Base-by-base conservation (phyloP, 2,113 vertebrate genomes). In the Chaetura pelagica region DNA sequence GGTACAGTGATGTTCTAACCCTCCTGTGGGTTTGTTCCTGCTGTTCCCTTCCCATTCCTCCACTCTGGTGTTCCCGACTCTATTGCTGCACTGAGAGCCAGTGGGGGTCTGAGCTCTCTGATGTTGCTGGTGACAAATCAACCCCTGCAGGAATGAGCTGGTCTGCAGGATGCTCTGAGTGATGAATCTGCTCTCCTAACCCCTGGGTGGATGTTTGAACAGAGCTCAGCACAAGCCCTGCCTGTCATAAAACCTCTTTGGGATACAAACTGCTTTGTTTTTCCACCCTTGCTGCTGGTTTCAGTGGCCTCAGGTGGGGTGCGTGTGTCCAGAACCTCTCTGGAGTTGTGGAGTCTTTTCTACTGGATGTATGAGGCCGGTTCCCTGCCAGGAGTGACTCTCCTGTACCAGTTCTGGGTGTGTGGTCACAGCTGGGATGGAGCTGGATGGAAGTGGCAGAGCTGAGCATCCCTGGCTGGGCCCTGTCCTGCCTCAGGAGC, bases 151-250 rank as follows among this genome's bases (percentile, higher is more conserved):
- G 96, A 95, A 95, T 83, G 90, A 96, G 82, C 59, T 1, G 27
- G 35, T n/a, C 51, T 20, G 30, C 5, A 74, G 57, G 87, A 74
- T 55, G 7, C 84, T 87, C 76, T 30, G 62, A 73, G 71, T 52
- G 49, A 49, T 81, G 89, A 62, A 73, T 87, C 64, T 78, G 69
- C 89, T 69, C 34, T n/a, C 90, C 92, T 93, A 34, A 89, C 77
- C 92, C 63, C 14, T 2, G 69, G 20, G 42, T 81, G 80, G 83
- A 64, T 95, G 83, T 95, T 95, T 95, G 83, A 90, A 79, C 92
- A 96, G 92, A 71, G 90, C 80, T 95, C 88, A 74, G 90, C 1
- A 42, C 71, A 20, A 94, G 94, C 88, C 78, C 79, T 46, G n/a
- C 22, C 90, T 74, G 14, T 84, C 1, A 2, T 90, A 88, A 95